Evolutionary conservation across 2,888 invertebrate genomes (phyloP).

Genomic region (Rotaria sp.): DNA sequence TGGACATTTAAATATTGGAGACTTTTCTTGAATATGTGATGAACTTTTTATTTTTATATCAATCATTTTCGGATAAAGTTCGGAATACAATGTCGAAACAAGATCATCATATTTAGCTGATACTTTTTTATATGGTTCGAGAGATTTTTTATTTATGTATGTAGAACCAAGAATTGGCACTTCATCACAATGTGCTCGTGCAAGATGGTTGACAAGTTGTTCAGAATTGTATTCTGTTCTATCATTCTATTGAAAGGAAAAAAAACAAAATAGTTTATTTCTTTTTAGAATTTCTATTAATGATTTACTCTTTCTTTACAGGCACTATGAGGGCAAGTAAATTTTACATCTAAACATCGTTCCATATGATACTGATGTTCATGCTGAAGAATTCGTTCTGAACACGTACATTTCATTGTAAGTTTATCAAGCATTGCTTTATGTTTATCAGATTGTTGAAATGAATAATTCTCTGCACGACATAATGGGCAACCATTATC

Average conservation of each 20-base stretch:
- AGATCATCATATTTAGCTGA: neutral
- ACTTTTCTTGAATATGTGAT: neutral
- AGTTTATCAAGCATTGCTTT: neutral
- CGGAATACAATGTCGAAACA: neutral
- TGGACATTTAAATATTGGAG: neutral
- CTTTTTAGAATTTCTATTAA: neutral
- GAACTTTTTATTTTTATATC: neutral
- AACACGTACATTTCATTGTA: neutral
- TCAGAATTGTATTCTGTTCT: neutral
- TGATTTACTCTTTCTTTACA: neutral
- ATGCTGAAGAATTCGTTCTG: neutral
- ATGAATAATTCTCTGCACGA: neutral
- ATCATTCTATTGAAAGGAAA: neutral
- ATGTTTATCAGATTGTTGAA: neutral
- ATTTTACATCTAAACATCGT: neutral
- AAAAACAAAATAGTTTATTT: neutral
- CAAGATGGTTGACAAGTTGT: neutral
- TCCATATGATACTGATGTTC: neutral
- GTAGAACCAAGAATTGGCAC: neutral
- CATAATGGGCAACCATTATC: conserved; percentile 16
- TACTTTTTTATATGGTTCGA: neutral
- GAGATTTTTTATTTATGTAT: neutral
- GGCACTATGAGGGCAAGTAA: neutral
- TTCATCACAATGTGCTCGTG: conserved; percentile 19
- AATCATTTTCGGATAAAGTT: neutral